Evolutionary conservation across 53 echinoderm and acorn worm species (phyloP).

Genomic region (Holothuria leucospilota): DNA sequence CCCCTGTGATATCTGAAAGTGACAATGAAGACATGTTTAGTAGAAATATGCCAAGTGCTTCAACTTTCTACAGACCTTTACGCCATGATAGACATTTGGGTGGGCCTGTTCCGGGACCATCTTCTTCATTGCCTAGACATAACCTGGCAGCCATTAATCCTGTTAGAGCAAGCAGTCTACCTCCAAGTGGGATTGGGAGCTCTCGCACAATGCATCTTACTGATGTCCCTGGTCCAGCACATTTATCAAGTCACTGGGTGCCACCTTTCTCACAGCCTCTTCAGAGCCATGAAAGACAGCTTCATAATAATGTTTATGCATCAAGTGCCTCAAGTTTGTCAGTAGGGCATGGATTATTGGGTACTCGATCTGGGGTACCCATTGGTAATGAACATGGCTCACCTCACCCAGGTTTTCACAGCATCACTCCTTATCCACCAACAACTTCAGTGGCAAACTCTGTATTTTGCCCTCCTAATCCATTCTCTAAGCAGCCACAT

Average conservation of each 20-base stretch:
- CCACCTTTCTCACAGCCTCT: neutral
- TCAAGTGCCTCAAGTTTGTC: neutral
- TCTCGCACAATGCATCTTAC: neutral
- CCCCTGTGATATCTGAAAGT: constrained; percentile 48
- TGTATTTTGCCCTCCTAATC: neutral
- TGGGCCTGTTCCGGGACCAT: too few species aligned
- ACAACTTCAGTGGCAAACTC: constrained; percentile 2
- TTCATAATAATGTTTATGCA: neutral
- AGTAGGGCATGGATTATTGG: neutral
- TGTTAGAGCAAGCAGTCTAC: constrained; percentile 6
- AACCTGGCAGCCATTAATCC: neutral
- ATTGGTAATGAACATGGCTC: neutral
- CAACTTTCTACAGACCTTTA: constrained; percentile 9
- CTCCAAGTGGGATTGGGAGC: neutral
- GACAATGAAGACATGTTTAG: constrained; percentile 42
- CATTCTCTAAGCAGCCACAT: constrained; percentile 15
- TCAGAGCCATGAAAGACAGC: neutral
- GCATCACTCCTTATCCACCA: neutral
- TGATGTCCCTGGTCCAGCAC: neutral
- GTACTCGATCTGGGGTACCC: neutral
- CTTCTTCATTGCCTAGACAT: neutral
- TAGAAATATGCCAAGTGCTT: neutral
- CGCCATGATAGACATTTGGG: too few species aligned
- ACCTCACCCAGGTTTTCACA: neutral
- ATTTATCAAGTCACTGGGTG: neutral